These are phyloP conservation scores for Mechanitis messenoides DNA, from an alignment of 2,888 invertebrate species.

Conservation along the genomic window DNA sequence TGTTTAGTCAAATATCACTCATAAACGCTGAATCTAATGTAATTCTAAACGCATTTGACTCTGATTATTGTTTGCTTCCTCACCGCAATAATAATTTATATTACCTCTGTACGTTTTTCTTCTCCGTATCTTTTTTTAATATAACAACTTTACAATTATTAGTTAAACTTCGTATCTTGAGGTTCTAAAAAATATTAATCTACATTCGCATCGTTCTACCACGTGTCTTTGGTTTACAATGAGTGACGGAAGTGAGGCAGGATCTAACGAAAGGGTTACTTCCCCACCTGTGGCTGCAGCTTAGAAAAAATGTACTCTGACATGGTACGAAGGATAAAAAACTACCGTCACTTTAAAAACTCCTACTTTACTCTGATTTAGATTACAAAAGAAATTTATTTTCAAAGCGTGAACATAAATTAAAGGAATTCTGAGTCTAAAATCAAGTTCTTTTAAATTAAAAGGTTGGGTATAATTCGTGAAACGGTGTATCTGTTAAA, in stretches of 20 bases:
- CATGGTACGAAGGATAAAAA: constrained; percentile 18
- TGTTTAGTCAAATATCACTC: constrained; percentile 17
- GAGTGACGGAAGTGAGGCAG: constrained; percentile 50
- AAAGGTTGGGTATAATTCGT: too few relatives aligned
- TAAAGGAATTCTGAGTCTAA: too few relatives aligned
- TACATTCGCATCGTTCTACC: constrained; percentile 42
- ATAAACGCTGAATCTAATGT: constrained; percentile 11
- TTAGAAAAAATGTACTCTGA: constrained; percentile 31
- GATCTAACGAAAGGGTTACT: constrained; percentile 50
- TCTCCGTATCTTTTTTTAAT: too few relatives aligned
- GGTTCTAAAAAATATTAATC: constrained; percentile 31
- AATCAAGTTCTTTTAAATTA: too few relatives aligned
- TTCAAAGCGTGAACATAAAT: too few relatives aligned
- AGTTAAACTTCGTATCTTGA: constrained; percentile 3
- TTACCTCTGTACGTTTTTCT: background rate
- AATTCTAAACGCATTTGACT: constrained; percentile 17
- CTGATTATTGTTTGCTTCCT: background rate
- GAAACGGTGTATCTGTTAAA: too few relatives aligned
- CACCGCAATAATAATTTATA: background rate
- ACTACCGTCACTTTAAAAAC: constrained; percentile 14
- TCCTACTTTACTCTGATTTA: constrained; percentile 5
- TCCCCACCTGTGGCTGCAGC: constrained; percentile 59
- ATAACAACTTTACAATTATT: constrained; percentile 8
- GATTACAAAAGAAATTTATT: too few relatives aligned
- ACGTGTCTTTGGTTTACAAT: constrained; percentile 44